Evolutionary conservation across 2,797 vertebrate genomes (phyloP).

Genomic region (Lithobates sylvaticus): DNA sequence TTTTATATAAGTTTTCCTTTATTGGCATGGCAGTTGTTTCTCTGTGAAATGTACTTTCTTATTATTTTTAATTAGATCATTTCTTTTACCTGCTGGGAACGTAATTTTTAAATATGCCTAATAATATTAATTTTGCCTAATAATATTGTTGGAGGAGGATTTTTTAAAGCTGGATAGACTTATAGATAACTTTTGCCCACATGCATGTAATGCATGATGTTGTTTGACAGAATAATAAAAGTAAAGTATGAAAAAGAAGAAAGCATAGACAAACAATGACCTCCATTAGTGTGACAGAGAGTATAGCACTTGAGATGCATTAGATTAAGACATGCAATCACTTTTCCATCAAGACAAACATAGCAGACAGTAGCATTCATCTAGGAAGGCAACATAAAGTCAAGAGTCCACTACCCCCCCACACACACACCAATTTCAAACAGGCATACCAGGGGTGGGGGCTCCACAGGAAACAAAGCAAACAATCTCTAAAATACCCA

Average conservation of each 20-base stretch:
- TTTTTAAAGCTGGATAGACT: too few species aligned
- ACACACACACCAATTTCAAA: neutral
- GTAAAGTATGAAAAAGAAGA: neutral
- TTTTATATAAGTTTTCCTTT: too few species aligned
- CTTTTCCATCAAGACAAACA: neutral
- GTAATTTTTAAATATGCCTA: too few species aligned
- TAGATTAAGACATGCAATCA: neutral
- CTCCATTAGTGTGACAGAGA: neutral
- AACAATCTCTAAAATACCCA: neutral
- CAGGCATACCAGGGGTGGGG: neutral
- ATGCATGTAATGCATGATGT: too few species aligned
- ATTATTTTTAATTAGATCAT: too few species aligned
- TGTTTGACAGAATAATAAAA: too few species aligned
- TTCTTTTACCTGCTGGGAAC: too few species aligned
- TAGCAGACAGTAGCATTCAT: neutral
- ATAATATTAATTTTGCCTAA: too few species aligned
- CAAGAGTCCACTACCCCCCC: neutral
- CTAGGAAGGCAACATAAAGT: neutral
- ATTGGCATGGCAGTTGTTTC: too few species aligned
- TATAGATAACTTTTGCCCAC: too few species aligned
- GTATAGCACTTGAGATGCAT: neutral
- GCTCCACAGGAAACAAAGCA: neutral
- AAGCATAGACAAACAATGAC: neutral
- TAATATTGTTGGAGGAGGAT: too few species aligned
- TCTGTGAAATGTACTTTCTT: too few species aligned